Conservation (phyloP, 2,113 vertebrate genomes). For the Trichomycterus rosablanca region DNA sequence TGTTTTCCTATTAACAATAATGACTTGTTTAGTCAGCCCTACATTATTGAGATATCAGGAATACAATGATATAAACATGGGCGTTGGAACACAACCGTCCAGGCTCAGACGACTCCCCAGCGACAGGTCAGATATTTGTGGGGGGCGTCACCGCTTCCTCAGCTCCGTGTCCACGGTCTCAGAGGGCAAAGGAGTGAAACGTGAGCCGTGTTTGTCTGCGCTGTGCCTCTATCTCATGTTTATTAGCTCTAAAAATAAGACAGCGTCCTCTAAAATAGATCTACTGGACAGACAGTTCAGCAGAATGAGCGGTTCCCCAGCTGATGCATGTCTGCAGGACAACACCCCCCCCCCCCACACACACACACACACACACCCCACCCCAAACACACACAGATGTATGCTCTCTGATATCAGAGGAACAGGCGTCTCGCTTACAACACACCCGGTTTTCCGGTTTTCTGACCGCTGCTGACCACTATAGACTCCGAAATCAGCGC, state of each 20-base stretch:
- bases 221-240: constrained; percentile 59
- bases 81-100: constrained; percentile 24
- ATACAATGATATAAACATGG: constrained; percentile 8
- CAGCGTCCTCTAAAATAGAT: constrained; percentile 59
- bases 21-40: no score
- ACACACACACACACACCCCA: no score
- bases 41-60: not conserved
- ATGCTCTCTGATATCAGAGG: constrained; percentile 11
- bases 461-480: constrained; percentile 18
- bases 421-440: constrained; percentile 14
- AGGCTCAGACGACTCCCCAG: constrained; percentile 25
- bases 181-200: constrained; percentile 34
- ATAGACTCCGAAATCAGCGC: no score
- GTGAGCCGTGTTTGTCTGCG: constrained; percentile 38
- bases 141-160: constrained; percentile 20
- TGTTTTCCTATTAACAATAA: no score
- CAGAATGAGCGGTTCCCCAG: constrained; percentile 42
- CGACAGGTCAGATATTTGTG: constrained; percentile 4
- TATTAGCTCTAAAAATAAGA: constrained; percentile 67
- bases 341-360: not conserved
- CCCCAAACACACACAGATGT: not conserved
- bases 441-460: constrained; percentile 1
- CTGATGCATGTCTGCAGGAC: constrained; percentile 24
- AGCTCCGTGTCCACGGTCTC: constrained; percentile 28
- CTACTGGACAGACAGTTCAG: constrained; percentile 48